Evolutionary conservation across 2,888 invertebrate species (phyloP).

Genomic region (Hemithea aestivaria): DNA sequence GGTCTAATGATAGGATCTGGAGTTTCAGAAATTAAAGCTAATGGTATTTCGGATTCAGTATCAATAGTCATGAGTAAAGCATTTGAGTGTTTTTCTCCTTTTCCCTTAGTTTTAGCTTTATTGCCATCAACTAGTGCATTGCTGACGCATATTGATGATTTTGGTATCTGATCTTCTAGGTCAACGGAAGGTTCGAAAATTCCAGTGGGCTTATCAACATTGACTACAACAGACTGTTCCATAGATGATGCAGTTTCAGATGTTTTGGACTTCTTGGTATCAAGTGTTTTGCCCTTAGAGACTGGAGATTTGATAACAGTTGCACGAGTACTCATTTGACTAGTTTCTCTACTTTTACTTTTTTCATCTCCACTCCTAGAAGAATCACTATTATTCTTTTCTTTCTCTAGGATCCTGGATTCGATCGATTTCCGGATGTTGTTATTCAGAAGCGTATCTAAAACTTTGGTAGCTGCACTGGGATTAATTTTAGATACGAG

Average conservation of each 20-base stretch:
- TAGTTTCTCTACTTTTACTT: conserved; percentile 52
- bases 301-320: conserved; percentile 80
- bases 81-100: conserved; percentile 43
- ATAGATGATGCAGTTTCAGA: conserved; percentile 37
- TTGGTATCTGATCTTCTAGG: conserved; percentile 82
- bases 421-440: conserved; percentile 74
- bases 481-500: conserved; percentile 81
- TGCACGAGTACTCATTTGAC: conserved; percentile 71
- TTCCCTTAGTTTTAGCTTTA: conserved; percentile 50
- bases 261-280: conserved; percentile 63
- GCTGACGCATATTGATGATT: conserved; percentile 73
- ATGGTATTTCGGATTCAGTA: conserved; percentile 64
- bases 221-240: conserved; percentile 57
- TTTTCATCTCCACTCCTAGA: conserved; percentile 53
- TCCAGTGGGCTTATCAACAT: conserved; percentile 80
- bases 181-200: conserved; percentile 85
- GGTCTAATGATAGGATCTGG: conserved; percentile 61
- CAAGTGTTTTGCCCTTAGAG: conserved; percentile 69
- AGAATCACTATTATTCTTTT: conserved; percentile 49
- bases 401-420: conserved; percentile 70
- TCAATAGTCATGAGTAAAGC: conserved; percentile 55
- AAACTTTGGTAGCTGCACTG: conserved; percentile 73
- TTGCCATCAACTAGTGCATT: conserved; percentile 55
- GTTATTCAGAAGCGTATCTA: conserved; percentile 71
- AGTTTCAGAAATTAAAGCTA: conserved; percentile 63